These are phyloP conservation scores for Hemibagrus guttatus DNA, from an alignment of 2,797 vertebrate species.

Conservation along the genomic window DNA sequence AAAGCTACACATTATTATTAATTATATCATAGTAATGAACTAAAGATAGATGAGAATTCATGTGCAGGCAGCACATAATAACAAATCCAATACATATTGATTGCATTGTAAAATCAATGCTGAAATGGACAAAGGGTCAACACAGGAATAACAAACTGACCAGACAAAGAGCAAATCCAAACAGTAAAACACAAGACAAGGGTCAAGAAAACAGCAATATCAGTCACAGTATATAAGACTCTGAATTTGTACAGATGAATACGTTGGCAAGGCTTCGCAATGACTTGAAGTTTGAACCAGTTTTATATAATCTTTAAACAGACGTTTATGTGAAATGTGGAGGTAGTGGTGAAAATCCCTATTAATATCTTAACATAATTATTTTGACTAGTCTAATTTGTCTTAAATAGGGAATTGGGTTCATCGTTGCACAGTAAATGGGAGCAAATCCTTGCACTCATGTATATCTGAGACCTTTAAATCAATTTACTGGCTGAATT, in stretches of 20 bases:
- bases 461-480: background rate
- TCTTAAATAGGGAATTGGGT: background rate
- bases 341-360: background rate
- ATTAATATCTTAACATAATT: background rate
- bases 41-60: background rate
- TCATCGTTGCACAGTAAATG: background rate
- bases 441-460: background rate
- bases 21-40: background rate
- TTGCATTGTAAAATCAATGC: background rate
- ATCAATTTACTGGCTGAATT: background rate
- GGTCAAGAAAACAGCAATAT: background rate
- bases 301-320: background rate
- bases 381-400: background rate
- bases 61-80: background rate
- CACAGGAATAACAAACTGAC: background rate
- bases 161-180: background rate
- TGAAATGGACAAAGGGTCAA: background rate
- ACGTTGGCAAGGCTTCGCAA: background rate
- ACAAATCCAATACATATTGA: background rate
- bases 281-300: background rate
- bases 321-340: background rate
- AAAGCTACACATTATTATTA: background rate
- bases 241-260: background rate
- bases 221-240: background rate
- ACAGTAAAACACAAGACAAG: background rate